Conservation (phyloP, 2,113 vertebrate species). For the Vulpes vulpes region DNA sequence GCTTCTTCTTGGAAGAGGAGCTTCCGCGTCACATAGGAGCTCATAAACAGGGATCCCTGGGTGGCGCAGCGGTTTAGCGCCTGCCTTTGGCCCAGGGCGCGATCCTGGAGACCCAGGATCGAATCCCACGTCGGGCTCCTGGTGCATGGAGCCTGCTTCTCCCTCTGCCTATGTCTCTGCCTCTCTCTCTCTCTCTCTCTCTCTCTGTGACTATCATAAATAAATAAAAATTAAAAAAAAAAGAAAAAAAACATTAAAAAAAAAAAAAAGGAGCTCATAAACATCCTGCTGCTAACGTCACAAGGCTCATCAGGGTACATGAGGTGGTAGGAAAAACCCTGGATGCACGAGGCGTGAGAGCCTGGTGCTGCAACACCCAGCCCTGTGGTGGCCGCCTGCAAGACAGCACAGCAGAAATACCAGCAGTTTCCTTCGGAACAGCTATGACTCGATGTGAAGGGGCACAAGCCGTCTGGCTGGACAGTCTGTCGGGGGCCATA, state of each 20-base stretch:
- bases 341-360: neutral
- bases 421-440: neutral
- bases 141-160: no score
- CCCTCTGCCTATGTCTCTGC: no score
- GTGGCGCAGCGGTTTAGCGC: no score
- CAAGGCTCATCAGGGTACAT: neutral
- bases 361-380: accelerated
- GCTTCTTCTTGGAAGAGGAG: neutral
- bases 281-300: neutral
- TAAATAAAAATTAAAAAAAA: no score
- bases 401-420: neutral
- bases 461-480: neutral
- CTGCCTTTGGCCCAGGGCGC: no score
- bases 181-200: no score
- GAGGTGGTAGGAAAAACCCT: neutral
- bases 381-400: accelerated
- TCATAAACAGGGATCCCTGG: no score
- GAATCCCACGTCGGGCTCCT: no score
- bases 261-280: no score
- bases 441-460: neutral
- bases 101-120: no score
- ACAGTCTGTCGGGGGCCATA: neutral
- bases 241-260: no score
- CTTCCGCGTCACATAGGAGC: neutral
- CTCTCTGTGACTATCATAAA: no score